These are phyloP conservation scores for Drosophila macrospina DNA, from an alignment of 2,888 invertebrate genomes.

Conservation along the genomic window DNA sequence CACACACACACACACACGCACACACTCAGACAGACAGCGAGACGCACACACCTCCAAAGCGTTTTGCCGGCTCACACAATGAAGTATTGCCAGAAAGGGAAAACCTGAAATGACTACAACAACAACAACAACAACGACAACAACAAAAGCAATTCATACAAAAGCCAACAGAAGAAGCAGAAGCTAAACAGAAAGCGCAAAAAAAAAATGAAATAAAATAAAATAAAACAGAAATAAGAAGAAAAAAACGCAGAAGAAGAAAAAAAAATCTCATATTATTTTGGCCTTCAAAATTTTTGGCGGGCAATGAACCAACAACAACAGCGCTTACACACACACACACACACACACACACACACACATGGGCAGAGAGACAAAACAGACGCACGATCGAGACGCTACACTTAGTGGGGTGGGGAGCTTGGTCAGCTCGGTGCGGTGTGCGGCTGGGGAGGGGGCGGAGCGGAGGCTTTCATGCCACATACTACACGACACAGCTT, in stretches of 20 bases:
- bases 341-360: conserved; percentile 3
- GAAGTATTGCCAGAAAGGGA: conserved; percentile 76
- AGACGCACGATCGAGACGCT: conserved; percentile 50
- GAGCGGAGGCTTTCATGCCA: conserved; percentile 2
- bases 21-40: conserved; percentile 17
- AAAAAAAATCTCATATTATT: conserved; percentile 78
- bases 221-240: conserved; percentile 30
- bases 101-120: conserved; percentile 73
- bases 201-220: conserved; percentile 32
- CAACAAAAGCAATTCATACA: conserved; percentile 45
- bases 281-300: conserved; percentile 84
- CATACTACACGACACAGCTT: conserved; percentile 14
- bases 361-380: conserved; percentile 22
- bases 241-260: conserved; percentile 41
- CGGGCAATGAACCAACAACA: conserved; percentile 85
- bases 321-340: conserved; percentile 26
- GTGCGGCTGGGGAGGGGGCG: background rate
- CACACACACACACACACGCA: background rate
- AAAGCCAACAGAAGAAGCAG: conserved; percentile 53
- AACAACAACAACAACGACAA: conserved; percentile 34
- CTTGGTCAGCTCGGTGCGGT: too few relatives aligned
- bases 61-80: conserved; percentile 48
- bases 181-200: conserved; percentile 63
- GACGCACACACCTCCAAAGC: conserved; percentile 40
- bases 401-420: conserved; percentile 1